Evolutionary conservation across 2,797 vertebrate species (phyloP), one percentile per base, ranked within the genome.

Genomic region (Neopelma chrysocephalum): DNA sequence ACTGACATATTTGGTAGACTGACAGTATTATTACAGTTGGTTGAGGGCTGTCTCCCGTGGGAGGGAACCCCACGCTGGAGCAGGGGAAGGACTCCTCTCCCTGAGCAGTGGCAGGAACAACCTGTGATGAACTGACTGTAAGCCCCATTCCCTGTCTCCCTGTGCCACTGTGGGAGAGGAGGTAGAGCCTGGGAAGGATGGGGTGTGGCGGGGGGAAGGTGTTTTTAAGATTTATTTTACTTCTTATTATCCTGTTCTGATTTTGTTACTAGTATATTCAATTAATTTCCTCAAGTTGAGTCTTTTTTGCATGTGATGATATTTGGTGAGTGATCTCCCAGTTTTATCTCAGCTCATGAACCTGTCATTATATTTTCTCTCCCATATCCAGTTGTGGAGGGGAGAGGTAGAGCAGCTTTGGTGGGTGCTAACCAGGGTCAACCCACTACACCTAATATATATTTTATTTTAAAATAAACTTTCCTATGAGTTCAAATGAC

Each of bases 371-470:
- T 45, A 25, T 65, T 45, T 65, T 45, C 31, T 45, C 22, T 65
- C 62, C 22, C 22, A 12, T 45, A 31, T 65, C 21, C 31, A 18
- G 8, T 45, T 25, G 15, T 25, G 22, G 25, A 65, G 62, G 18
- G 11, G 21, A 45, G 15, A n/a, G 31, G 16, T 18, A 65, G 62
- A 65, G 23, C 16, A 12, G 42, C 15, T 45, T 45, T n/a, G 31
- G 11, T 6, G 8, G 22, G 15, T 25, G 11, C 22, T 16, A 65
- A 22, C 11, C 15, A 65, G 31, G 42, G 22, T 65, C 15, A 45
- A 25, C 15, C 8, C 15, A 18, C 31, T 65, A 12, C 8, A 34
- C 0, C 1, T 12, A 10, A 40, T 6, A 15, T 53, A 47, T 47
- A 53, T 42, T 64, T 65, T 57, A 62, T 58, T 87, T 72, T 72